Conservation (phyloP, 2,113 vertebrate species). For the Verasper variegatus region DNA sequence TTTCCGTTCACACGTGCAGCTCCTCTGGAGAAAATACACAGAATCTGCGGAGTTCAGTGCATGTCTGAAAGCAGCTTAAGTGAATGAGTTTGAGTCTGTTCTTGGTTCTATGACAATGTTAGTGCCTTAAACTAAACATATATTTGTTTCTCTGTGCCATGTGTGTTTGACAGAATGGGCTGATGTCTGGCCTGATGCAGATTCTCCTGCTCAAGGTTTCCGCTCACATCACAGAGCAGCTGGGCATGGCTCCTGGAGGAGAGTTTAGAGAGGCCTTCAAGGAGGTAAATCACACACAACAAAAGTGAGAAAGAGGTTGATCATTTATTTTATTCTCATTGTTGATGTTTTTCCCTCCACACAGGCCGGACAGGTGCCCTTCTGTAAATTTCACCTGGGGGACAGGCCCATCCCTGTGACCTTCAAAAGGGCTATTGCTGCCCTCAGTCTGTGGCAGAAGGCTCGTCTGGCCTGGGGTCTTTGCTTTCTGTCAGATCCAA, state of each 20-base stretch:
- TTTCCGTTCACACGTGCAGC: too few relatives aligned
- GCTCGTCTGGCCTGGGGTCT: conserved; percentile 96
- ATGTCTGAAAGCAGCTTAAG: too few relatives aligned
- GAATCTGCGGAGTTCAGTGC: too few relatives aligned
- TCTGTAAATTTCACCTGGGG: conserved; percentile 98
- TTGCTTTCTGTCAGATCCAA: conserved; percentile 97
- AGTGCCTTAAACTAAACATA: too few relatives aligned
- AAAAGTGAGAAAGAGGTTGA: too few relatives aligned
- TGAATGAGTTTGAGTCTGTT: too few relatives aligned
- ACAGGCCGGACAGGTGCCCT: conserved; percentile 95
- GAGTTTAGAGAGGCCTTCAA: conserved; percentile 98
- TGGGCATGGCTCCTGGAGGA: conserved; percentile 98
- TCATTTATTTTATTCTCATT: neutral
- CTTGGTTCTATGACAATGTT: too few relatives aligned
- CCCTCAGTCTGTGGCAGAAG: conserved; percentile 98
- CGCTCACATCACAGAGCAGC: conserved; percentile 97
- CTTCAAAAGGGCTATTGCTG: conserved; percentile 97
- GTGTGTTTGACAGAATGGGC: conserved; percentile 86
- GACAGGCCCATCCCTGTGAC: conserved; percentile 98
- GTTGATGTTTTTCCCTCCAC: neutral
- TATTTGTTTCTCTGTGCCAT: neutral
- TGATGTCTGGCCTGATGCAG: conserved; percentile 99
- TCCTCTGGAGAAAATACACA: too few relatives aligned
- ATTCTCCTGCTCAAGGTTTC: conserved; percentile 98
- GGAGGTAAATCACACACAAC: conserved; percentile 83